Percentiles rank a stretch among this genome's conserved stretches.
These are phyloP conservation scores for Drosophila serrata DNA, from an alignment of 1,140 invertebrate genomes.

Conservation along the genomic window DNA sequence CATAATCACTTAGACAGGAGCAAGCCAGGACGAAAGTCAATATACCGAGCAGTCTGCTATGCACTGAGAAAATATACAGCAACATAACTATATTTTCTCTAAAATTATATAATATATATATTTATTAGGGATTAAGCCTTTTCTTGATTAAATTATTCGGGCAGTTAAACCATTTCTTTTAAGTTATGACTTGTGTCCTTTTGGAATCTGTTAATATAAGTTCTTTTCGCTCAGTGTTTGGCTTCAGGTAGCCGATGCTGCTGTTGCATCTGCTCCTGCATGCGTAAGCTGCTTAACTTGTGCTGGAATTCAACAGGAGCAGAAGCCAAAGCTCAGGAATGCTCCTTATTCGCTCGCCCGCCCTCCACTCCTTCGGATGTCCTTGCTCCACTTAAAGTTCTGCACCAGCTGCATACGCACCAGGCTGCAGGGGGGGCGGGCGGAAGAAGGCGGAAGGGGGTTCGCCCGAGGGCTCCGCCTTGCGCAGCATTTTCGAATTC, in stretches of 20 bases:
- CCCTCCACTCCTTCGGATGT: conserved; percentile 33
- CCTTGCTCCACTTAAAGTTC: conserved; percentile 75
- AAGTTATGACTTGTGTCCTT: background rate
- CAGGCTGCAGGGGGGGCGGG: conserved; percentile 10
- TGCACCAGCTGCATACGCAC: conserved; percentile 70
- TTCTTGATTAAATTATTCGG: background rate
- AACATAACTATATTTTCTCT: background rate
- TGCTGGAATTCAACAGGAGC: conserved; percentile 67
- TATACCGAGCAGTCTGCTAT: conserved; percentile 6
- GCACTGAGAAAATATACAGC: no score
- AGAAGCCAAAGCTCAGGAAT: conserved; percentile 69
- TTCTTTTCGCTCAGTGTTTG: conserved; percentile 18
- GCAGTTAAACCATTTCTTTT: background rate
- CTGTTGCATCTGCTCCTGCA: conserved; percentile 40
- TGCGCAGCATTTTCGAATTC: conserved; percentile 78
- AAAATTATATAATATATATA: background rate
- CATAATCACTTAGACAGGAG: conserved; percentile 52
- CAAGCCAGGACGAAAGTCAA: conserved; percentile 30
- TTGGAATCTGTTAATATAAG: background rate
- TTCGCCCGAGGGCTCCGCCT: conserved; percentile 57
- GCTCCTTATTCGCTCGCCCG: conserved; percentile 28
- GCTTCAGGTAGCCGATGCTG: conserved; percentile 24
- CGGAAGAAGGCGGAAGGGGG: conserved; percentile 4
- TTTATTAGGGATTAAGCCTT: no score
- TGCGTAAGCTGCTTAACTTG: conserved; percentile 79